Percentiles rank a stretch among this genome's conserved stretches.
Evolutionary conservation across 2,797 vertebrate genomes (phyloP).

Genomic region (Lemur catta): DNA sequence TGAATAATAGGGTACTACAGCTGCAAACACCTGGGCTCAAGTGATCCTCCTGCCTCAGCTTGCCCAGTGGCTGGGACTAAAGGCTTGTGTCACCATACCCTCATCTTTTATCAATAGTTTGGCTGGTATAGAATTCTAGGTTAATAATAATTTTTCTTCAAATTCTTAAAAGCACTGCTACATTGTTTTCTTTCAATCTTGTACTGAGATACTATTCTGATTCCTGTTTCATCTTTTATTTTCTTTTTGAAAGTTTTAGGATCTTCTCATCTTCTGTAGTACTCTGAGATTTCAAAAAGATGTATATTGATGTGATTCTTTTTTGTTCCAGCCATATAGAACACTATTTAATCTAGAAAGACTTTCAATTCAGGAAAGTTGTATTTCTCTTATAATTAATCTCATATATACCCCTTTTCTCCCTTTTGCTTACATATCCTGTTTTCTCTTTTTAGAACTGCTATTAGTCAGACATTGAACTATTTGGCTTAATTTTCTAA

Average conservation of each 20-base stretch:
- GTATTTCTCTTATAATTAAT: background rate
- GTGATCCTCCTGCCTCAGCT: no score
- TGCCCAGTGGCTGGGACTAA: no score
- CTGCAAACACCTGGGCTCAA: no score
- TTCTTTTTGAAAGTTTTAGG: background rate
- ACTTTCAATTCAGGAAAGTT: background rate
- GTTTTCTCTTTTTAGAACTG: background rate
- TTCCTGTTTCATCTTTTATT: background rate
- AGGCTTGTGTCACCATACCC: no score
- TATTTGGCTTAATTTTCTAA: constrained; percentile 32
- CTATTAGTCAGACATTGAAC: constrained; percentile 21
- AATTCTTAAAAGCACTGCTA: background rate
- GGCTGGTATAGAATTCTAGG: no score
- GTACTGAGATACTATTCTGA: background rate
- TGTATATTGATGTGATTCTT: background rate
- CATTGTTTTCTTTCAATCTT: background rate
- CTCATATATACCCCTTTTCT: background rate
- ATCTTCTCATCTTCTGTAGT: background rate
- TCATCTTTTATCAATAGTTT: no score
- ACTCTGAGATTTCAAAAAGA: background rate
- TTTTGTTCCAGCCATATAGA: background rate
- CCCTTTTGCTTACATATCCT: background rate
- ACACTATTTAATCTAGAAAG: background rate
- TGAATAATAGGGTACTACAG: no score
- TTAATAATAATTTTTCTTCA: background rate